These are phyloP conservation scores for Oscheius sp. DNA, from an alignment of 2,888 invertebrate species.

Conservation along the genomic window DNA sequence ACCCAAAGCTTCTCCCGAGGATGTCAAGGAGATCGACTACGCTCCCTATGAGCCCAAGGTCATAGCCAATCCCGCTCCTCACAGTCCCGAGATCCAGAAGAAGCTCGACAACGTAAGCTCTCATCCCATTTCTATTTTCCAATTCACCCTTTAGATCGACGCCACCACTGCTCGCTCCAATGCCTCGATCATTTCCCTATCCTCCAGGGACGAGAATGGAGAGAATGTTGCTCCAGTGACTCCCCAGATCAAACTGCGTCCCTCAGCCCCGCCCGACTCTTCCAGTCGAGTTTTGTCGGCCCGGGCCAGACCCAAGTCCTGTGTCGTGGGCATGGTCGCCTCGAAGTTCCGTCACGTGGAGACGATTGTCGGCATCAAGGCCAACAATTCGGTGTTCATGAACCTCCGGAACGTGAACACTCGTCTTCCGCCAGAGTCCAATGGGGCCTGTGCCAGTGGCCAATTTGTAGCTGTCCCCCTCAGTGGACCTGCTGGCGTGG, in stretches of 20 bases:
- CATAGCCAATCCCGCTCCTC: no score
- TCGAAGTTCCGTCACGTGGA: slow-evolving; percentile 70
- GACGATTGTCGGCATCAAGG: slow-evolving; percentile 51
- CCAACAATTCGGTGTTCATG: slow-evolving; percentile 56
- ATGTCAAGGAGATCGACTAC: slow-evolving; percentile 43
- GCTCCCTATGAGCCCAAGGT: not conserved
- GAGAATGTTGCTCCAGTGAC: no score
- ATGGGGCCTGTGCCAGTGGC: slow-evolving; percentile 56
- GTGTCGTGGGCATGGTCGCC: slow-evolving; percentile 64
- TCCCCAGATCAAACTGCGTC: not conserved
- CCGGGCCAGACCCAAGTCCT: slow-evolving; percentile 60
- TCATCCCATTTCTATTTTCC: not conserved
- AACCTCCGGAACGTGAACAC: slow-evolving; percentile 70
- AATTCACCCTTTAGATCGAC: not conserved
- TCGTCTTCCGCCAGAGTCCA: slow-evolving; percentile 65
- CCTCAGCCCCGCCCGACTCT: not conserved
- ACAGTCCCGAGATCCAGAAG: not conserved
- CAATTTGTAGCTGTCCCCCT: slow-evolving; percentile 83
- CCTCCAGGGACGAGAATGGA: no score
- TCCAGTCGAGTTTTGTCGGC: slow-evolving; percentile 8
- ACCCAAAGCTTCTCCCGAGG: not conserved
- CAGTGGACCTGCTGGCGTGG: slow-evolving; percentile 89
- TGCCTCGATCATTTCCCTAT: no score
- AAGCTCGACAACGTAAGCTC: not conserved
- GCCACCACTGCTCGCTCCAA: not conserved